phyloP scores from a whole-genome alignment of 2,113 vertebrate species.

The Pongo pygmaeus region DNA sequence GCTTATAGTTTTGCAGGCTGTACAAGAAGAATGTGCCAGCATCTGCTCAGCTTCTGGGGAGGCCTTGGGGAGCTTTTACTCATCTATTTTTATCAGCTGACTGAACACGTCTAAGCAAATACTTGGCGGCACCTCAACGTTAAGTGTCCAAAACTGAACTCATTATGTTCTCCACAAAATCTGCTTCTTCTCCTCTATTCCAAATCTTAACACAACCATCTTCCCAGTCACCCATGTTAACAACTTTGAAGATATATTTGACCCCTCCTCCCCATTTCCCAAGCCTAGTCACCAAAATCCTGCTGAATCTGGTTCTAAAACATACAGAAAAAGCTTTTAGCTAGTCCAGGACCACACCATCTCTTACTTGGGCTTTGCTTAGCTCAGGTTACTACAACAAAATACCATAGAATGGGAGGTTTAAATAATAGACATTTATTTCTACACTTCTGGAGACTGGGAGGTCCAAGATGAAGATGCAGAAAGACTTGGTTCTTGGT shows the following conservation, averaged over 20 bases:
- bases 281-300: neutral
- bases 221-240: constrained; percentile 4
- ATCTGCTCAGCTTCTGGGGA: too few species aligned
- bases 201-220: neutral
- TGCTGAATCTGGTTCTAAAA: constrained; percentile 1
- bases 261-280: neutral
- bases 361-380: neutral
- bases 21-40: too few species aligned
- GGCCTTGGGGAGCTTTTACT: too few species aligned
- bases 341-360: neutral
- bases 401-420: neutral
- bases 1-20: too few species aligned
- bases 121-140: neutral
- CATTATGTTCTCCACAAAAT: constrained; percentile 21
- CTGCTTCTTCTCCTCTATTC: constrained; percentile 42
- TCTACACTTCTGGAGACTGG: neutral
- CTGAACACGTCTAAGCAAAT: constrained; percentile 16
- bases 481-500: neutral
- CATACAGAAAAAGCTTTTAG: neutral
- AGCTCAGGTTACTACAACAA: neutral
- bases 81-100: neutral
- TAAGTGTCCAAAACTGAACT: neutral
- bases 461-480: neutral
- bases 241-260: constrained; percentile 4
- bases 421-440: neutral